Evolutionary conservation across 2,113 vertebrate genomes (phyloP), one percentile per base, ranked within the genome.

Genomic region (Amia ocellicauda): DNA sequence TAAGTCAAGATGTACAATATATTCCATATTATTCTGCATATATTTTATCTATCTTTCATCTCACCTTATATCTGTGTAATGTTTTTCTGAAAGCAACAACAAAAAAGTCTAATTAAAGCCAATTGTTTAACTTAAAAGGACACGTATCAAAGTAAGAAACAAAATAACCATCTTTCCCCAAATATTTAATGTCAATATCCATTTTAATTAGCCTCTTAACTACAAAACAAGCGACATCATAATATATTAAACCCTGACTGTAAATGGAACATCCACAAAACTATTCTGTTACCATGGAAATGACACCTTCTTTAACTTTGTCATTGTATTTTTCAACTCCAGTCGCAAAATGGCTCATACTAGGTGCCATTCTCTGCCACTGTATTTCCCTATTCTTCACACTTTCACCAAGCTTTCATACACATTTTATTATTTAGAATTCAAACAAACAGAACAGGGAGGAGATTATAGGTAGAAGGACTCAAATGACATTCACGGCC

Each of bases 211-310:
- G 76, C 73, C 82, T 82, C 85, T 78, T 87, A 85, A 83, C 86
- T 87, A 89, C 86, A 85, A 85, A 76, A 80, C 83, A 83, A 86
- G 85, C 84, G 87, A 82, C 82, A 83, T 82, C 82, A 78, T 83
- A 86, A 87, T 86, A 86, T 78, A 76, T 82, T 82, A 77, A 79
- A 86, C 74, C 81, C 78, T 83, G 80, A 85, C 86, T 85, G 82
- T 73, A 84, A 88, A 85, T 76, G 69, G 83, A 85, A 80, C 84
- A 84, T 85, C 87, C 86, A 87, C 84, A 86, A 86, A 88, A 90
- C 83, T 87, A 82, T 86, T 79, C 77, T 78, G 85, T 90, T 90
- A 80, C 86, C 84, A 90, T 88, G 85, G 85, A 83, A 82, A 88
- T 87, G 78, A 77, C 85, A 78, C 83, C 81, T 83, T 88, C 84